phyloP scores from a whole-genome alignment of 1,140 invertebrate genomes.

The Bombus pascuorum region DNA sequence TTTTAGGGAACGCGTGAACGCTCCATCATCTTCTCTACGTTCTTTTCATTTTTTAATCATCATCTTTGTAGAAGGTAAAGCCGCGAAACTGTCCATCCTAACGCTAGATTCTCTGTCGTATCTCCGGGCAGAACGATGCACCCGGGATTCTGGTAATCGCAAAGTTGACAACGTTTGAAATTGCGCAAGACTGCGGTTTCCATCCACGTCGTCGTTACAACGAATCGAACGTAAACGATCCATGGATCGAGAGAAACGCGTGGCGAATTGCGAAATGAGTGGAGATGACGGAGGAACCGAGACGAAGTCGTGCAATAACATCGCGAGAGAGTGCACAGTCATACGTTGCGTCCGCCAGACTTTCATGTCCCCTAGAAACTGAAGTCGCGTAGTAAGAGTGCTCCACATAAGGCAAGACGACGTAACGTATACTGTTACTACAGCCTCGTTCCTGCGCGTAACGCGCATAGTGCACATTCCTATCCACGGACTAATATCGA shows the following conservation, averaged over 20 bases:
- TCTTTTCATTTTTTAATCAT: too few relatives aligned
- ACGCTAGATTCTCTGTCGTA: too few relatives aligned
- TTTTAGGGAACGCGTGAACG: too few relatives aligned
- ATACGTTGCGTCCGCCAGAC: conserved; percentile 24
- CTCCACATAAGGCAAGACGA: conserved; percentile 51
- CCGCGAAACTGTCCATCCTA: too few relatives aligned
- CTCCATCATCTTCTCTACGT: too few relatives aligned
- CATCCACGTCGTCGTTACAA: not conserved
- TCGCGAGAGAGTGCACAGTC: conserved; percentile 2
- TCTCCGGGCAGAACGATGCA: too few relatives aligned
- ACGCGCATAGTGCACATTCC: conserved; percentile 50
- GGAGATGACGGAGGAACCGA: not conserved
- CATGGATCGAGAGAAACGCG: not conserved
- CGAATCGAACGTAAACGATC: not conserved
- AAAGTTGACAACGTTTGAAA: not conserved
- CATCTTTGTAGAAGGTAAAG: too few relatives aligned
- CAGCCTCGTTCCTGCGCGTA: conserved; percentile 47
- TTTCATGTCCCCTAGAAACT: conserved; percentile 49
- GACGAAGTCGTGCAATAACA: not conserved
- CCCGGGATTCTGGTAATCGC: too few relatives aligned
- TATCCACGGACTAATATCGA: conserved; percentile 57
- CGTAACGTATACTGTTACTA: conserved; percentile 51
- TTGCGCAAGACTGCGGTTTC: not conserved
- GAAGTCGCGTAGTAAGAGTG: conserved; percentile 55
- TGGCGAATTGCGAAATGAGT: not conserved